Conservation (phyloP, 2,888 invertebrate genomes). For the Myopa testacea region DNA sequence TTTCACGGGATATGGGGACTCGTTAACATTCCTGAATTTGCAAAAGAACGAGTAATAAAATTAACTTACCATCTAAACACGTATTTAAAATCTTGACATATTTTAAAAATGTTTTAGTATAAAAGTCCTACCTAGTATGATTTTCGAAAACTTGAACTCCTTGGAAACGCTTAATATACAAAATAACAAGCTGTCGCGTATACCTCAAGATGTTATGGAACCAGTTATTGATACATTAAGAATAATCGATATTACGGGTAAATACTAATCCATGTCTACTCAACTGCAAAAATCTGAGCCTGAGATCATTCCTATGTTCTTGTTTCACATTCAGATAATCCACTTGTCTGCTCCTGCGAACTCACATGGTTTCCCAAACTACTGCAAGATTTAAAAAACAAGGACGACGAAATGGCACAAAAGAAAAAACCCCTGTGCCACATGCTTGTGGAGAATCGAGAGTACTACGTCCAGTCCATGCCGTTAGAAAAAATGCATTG, state of each 20-base stretch:
- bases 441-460: slow-evolving; percentile 83
- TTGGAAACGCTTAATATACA: slow-evolving; percentile 88
- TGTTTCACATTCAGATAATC: slow-evolving; percentile 77
- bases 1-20: slow-evolving; percentile 89
- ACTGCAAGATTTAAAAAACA: slow-evolving; percentile 80
- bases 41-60: slow-evolving; percentile 86
- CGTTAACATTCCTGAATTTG: slow-evolving; percentile 90
- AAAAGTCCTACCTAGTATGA: slow-evolving; percentile 82
- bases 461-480: slow-evolving; percentile 84
- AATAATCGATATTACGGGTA: slow-evolving; percentile 91
- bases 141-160: slow-evolving; percentile 90
- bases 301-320: neutral
- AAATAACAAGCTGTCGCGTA: slow-evolving; percentile 86
- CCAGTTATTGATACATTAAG: slow-evolving; percentile 87
- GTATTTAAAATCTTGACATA: too few species aligned
- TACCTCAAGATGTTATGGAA: slow-evolving; percentile 90
- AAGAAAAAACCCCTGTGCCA: slow-evolving; percentile 87
- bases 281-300: neutral
- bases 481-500: slow-evolving; percentile 87
- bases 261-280: slow-evolving; percentile 51
- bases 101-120: slow-evolving; percentile 72
- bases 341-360: slow-evolving; percentile 87
- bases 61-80: too few species aligned
- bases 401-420: slow-evolving; percentile 89
- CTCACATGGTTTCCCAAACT: slow-evolving; percentile 89